Base-by-base conservation (phyloP, 2,113 vertebrate species). In the Equus quagga region DNA sequence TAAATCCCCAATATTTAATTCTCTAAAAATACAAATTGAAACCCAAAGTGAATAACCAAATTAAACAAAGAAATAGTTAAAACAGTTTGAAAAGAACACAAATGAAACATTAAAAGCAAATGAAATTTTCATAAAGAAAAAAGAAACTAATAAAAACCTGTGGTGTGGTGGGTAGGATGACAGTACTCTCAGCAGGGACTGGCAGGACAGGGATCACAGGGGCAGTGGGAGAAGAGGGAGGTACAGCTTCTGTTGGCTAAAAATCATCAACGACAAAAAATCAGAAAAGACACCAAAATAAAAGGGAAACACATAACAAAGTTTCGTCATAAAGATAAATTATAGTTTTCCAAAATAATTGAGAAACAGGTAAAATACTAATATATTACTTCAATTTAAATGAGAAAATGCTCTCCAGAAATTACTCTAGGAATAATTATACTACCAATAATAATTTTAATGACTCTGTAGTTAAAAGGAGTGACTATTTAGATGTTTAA, bases 121-220 rank as follows among this genome's bases (percentile, higher is more conserved):
- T 60, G 7, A 98, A 98, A 88, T 78, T 76, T 97, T 97, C 90
- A 96, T 97, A 93, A 98, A 98, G 97, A 72, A 94, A 96, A 98
- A 91, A 98, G 76, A 98, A 98, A 99, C 95, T 96, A 98, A 98
- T 99, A 99, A 99, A 98, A 99, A 99, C 99, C 99, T 99, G 99
- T 99, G 99, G 98, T 97, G 98, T 98, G 98, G 99, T 99, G 97
- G 99, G 98, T 98, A 99, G 99, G 99, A 99, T 99, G 99, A 98
- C 97, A 99, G 99, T 98, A 99, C 98, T 99, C 99, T 99, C 99
- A 83, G 99, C 99, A 98, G 99, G 99, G 99, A 99, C 99, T 98
- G 99, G 99, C 98, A 99, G 99, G 99, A 99, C 99, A 99, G 99
- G 99, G 99, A 99, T 99, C 99, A 99, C 99, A 95, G 99, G 99